Conservation (phyloP, 2,113 vertebrate species). For the Tenebrosternarchus preto region DNA sequence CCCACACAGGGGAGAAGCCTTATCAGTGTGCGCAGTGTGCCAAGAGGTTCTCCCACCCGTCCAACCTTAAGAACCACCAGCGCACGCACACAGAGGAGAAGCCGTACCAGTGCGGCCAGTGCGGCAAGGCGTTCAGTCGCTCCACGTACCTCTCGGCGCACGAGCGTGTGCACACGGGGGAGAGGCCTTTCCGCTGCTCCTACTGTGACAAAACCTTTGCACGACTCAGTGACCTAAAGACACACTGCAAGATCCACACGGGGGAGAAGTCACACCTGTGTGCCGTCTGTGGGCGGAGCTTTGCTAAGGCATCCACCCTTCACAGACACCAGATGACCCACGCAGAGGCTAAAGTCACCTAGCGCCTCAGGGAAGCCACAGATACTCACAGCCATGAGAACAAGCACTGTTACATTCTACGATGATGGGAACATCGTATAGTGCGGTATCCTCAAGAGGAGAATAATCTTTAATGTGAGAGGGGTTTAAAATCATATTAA, state of each 20-base stretch:
- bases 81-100: neutral
- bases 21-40: neutral
- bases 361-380: too few relatives aligned
- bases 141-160: conserved; percentile 26
- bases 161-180: conserved; percentile 3
- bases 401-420: too few relatives aligned
- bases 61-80: neutral
- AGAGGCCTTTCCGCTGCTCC: neutral
- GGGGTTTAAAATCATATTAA: too few relatives aligned
- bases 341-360: neutral
- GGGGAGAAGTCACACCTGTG: neutral
- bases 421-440: too few relatives aligned
- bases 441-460: too few relatives aligned
- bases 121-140: conserved; percentile 28
- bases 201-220: conserved; percentile 18
- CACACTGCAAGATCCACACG: conserved; percentile 17
- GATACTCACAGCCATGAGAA: too few relatives aligned
- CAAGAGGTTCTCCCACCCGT: conserved; percentile 3
- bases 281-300: neutral
- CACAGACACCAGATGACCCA: conserved; percentile 11
- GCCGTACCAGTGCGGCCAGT: neutral
- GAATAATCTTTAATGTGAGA: too few relatives aligned
- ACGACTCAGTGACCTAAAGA: conserved; percentile 14
- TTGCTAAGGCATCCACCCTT: neutral
- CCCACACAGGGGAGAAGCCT: neutral